phyloP scores from a whole-genome alignment of 2,888 invertebrate species.

The Cosmia pyralina region DNA sequence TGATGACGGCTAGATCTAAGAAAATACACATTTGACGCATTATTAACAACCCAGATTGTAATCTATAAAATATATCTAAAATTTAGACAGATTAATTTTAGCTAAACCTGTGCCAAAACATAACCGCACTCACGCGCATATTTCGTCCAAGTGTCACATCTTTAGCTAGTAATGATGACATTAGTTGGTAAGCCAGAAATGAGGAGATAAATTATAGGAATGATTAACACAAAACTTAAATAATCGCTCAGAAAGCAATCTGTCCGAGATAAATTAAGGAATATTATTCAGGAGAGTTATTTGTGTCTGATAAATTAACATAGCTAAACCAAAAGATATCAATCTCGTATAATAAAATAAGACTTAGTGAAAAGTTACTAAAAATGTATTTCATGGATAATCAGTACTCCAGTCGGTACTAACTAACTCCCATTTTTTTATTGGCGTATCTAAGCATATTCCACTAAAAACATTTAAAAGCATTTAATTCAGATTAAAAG shows the following conservation, averaged over 20 bases:
- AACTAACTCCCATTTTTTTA: no score
- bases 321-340: neutral
- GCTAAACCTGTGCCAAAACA: constrained; percentile 27
- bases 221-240: neutral
- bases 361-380: neutral
- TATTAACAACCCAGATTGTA: constrained; percentile 17
- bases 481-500: neutral
- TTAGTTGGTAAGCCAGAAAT: neutral
- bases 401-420: neutral
- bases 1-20: constrained; percentile 3
- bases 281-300: neutral
- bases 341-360: neutral
- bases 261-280: neutral
- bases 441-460: no score
- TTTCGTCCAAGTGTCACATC: constrained; percentile 19
- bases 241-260: neutral
- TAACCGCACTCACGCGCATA: constrained; percentile 6
- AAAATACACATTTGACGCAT: constrained; percentile 6
- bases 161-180: neutral
- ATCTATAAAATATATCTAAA: constrained; percentile 1
- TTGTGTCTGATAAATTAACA: neutral
- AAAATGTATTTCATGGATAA: neutral
- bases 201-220: neutral
- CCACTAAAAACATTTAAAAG: neutral
- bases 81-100: constrained; percentile 24